Evolutionary conservation across 2,797 vertebrate genomes (phyloP), one percentile per base, ranked within the genome.

Genomic region (Pyrocephalus nanus): DNA sequence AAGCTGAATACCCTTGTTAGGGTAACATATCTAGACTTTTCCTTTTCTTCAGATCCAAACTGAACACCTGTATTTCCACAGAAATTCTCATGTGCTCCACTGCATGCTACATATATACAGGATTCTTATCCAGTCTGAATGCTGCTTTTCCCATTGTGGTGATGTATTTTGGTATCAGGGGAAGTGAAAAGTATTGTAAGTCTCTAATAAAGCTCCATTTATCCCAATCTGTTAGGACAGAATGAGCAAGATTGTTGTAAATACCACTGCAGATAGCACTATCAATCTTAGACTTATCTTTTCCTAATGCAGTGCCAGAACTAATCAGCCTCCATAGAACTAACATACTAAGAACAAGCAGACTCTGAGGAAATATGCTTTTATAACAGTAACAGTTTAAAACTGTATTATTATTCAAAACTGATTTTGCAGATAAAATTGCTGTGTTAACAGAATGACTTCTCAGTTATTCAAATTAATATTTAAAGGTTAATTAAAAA

Each of bases 331-430:
- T 79, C 64, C 45, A 32, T 47, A 53, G 30, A 82, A 34, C 61
- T 87, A 92, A 77, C 64, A 54, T 76, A 10, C 40, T 67, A 89
- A 67, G 71, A 78, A 60, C 3, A 11, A 75, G 21, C 66, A 92
- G 48, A 67, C 32, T 71, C 50, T 25, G 23, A 87, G 53, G 42
- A 84, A 93, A 72, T 87, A 67, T 3, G 23, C 51, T 77, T 95
- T 95, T 85, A 91, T 82, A 27, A 57, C 50, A 80, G 54, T 92
- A 77, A 75, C 48, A 71, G 27, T 74, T 86, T 85, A 86, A 92
- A 91, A 67, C 27, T 58, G 36, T 58, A 70, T 79, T 94, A 89
- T 43, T 92, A 92, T 89, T 93, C 61, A 91, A 93, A 94, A 66
- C 30, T 27, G 72, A 34, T 60, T 90, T 95, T 95, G 67, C 42